Evolutionary conservation across 2,888 invertebrate genomes (phyloP), one percentile per base, ranked within the genome.

Genomic region (Acanthopleura granulata): DNA sequence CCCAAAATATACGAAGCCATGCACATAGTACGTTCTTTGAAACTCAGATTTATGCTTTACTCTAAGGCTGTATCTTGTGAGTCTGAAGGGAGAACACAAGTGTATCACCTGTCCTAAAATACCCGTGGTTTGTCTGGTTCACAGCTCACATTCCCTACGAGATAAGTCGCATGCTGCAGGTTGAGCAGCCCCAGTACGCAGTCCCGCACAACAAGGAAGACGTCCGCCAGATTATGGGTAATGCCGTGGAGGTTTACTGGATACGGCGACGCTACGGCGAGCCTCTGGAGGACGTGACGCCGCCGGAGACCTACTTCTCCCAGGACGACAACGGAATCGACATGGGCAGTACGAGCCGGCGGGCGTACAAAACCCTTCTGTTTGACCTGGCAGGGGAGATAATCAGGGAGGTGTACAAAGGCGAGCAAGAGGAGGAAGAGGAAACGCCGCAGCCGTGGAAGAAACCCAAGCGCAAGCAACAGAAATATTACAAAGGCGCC

Each of bases 371-470:
- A 74, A 81, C 82, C 66, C 84, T 91, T 72, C 74, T 91, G 72
- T 90, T 90, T 80, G 89, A 90, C 75, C 80, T 91, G 72, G 84
- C 88, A 14, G 88, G 88, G 50, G 90, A 91, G 75, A 84, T 89
- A 51, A 83, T 90, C 30, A 75, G 81, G n/a, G 89, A 89, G 49
- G 84, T 89, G 72, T 90, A 89, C 77, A 81, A 82, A 74, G 85
- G 85, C 49, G 87, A 88, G 50, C 77, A 84, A 27, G 85, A 84
- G 40, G 82, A 80, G 15, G 80, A 80, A 49, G 74, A 75, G 12
- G 76, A 73, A 50, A 81, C 82, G n/a, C 91, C 91, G 0, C 92
- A 92, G 0, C 91, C 92, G 15, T 93, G 93, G 93, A 89, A 92
- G 78, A 91, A 91, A 79, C 90, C 91, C 66, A 90, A 87, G 76